These are phyloP conservation scores for Trichogramma pretiosum DNA, from an alignment of 1,140 invertebrate genomes.

Conservation along the genomic window DNA sequence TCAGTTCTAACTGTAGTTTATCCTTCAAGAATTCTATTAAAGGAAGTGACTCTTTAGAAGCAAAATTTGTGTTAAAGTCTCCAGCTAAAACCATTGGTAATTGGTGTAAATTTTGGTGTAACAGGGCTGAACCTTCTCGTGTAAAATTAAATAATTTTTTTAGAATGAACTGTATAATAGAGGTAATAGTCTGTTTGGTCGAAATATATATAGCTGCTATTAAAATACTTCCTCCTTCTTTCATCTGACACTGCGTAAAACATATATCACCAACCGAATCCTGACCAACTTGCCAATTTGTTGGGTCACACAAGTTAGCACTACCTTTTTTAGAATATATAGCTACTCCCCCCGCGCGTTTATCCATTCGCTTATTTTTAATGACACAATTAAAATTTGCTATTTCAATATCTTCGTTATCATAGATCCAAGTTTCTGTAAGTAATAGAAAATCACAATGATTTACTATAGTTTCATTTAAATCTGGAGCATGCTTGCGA, in stretches of 20 bases:
- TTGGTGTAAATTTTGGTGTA: background rate
- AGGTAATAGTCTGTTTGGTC: background rate
- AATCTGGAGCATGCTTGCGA: conserved; percentile 7
- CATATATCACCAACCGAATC: background rate
- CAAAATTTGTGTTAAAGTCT: conserved; percentile 3
- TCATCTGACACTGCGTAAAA: background rate
- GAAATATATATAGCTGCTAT: background rate
- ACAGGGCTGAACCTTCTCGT: background rate
- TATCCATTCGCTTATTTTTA: background rate
- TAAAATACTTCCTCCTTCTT: background rate
- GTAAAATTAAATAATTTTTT: background rate
- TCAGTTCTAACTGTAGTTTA: background rate
- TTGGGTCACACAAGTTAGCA: background rate
- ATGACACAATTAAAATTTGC: conserved; percentile 13
- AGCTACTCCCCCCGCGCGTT: background rate
- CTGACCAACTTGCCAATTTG: background rate
- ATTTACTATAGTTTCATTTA: conserved; percentile 8
- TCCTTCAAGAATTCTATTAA: background rate
- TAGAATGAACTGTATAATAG: background rate
- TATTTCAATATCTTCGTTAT: conserved; percentile 8
- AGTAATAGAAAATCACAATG: conserved; percentile 10
- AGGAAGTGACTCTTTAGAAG: background rate
- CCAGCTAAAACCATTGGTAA: background rate
- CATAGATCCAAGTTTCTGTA: conserved; percentile 12
- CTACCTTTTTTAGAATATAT: background rate